Base-by-base conservation (phyloP, 1,140 invertebrate genomes). In the Zaprionus africanus region DNA sequence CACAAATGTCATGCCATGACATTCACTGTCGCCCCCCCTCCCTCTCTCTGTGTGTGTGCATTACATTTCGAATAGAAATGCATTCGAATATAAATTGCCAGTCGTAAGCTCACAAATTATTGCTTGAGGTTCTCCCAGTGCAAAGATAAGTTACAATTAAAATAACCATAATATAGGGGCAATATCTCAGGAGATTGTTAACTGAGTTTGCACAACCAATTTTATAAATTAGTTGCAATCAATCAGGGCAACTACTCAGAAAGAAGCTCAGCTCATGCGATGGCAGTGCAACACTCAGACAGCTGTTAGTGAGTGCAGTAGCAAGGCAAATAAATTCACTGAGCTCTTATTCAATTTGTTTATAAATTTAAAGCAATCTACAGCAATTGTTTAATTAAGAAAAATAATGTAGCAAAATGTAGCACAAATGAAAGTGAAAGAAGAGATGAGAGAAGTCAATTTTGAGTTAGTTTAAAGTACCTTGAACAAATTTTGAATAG, bases 51-150 rank as follows among this genome's bases (percentile, higher is more conserved):
- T 34, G 26, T 68, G 28, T 34, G 6, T 66, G 17, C 24, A 43
- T 57, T 43, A 5, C 51, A 65, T 65, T 56, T 53, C 13, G 26
- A 31, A 56, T 66, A n/a, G 28, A 51, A 51, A 58, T 65, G 28
- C 43, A 60, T 68, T 73, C 46, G 19, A 13, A 75, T 69, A 75
- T 71, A 76, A 76, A 70, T 70, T 76, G 67, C 67, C 54, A 53
- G 53, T 19, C 38, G 43, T 64, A 54, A 51, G 60, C 13, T 64
- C n/a, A 62, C 54, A 70, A 75, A 62, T 70, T 58, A 41, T 31
- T 68, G 38, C 41, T 19, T 5, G 34, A 38, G 38, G 57, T 59
- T 26, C 15, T 51, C 22, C 63, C 46, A 67, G 36, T 73, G 22
- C 41, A 22, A 22, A 53, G 56, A 71, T 53, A 76, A 36, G 31